Base-by-base conservation (phyloP, 2,888 invertebrate species). In the Steinernema scapterisci region DNA sequence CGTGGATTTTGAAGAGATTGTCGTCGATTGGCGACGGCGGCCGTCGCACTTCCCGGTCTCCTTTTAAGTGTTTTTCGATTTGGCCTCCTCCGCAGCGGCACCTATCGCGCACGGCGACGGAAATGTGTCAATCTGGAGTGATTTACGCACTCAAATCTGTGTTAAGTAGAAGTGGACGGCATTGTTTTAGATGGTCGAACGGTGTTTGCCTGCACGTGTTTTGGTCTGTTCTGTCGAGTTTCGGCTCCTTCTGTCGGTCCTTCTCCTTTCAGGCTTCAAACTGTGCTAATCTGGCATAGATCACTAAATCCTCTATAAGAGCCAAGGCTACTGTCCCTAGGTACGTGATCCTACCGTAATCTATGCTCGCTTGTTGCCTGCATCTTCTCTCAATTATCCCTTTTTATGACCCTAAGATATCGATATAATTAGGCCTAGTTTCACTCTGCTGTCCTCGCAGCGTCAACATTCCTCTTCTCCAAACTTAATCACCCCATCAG, bases 41-140 rank as follows among this genome's bases (percentile, higher is more conserved):
- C 31, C 16, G 7, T 27, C 63, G 63, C 63, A 63, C 63, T 63
- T 63, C 63, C 63, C 63, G 27, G 63, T 63, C 63, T 27, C 63
- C 63, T 63, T 63, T 63, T 63, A 38, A 63, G 63, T 63, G 63
- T 63, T 63, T 27, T 63, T 31, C 21, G 23, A 21, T 52, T 52
- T 52, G 52, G 63, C 63, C 63, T 63, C 25, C 13, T 16, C 31
- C 63, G 63, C 31, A 11, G 25, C 31, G 63, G 31, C 7, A 16
- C 48, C 48, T 48, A 5, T 13, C 31, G 5, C 25, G 27, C 63
- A 31, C 31, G 1, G 16, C 63, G 63, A 21, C 23, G 13, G 27
- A 1, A 63, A 63, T 63, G 63, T 63, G 63, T 63, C 63, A 63
- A 31, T 63, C 63, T 6, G 31, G 31, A 16, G 31, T 63, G 63